Conservation (phyloP, 92 coral and sea anemone species). For the Siderastrea radians region DNA sequence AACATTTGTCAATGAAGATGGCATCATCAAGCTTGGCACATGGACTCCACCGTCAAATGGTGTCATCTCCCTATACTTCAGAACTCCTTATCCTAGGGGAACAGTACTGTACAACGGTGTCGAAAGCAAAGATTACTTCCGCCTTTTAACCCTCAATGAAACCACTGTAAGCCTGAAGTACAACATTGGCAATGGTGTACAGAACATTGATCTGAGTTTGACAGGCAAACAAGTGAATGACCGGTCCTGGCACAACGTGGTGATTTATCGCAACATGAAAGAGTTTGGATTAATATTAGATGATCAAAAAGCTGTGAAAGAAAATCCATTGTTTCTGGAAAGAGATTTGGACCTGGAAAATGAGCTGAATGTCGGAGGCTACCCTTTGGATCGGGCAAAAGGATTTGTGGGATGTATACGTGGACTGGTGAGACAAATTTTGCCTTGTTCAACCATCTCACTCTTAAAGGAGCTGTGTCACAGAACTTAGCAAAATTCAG, state of each 20-base stretch:
- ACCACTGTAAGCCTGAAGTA: constrained; percentile 66
- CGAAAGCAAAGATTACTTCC: constrained; percentile 60
- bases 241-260: constrained; percentile 75
- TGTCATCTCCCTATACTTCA: constrained; percentile 76
- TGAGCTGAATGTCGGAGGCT: constrained; percentile 69
- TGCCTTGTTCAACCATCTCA: no score
- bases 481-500: no score
- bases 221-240: constrained; percentile 54
- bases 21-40: constrained; percentile 42
- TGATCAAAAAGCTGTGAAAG: neutral
- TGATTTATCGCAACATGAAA: constrained; percentile 73
- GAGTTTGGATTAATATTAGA: constrained; percentile 80
- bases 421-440: constrained; percentile 71
- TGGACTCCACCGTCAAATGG: constrained; percentile 72
- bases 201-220: constrained; percentile 15
- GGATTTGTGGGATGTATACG: constrained; percentile 90
- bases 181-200: constrained; percentile 70
- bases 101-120: constrained; percentile 74
- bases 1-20: constrained; percentile 87
- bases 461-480: no score
- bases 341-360: constrained; percentile 73
- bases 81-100: constrained; percentile 83
- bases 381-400: constrained; percentile 59
- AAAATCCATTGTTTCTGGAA: constrained; percentile 57
- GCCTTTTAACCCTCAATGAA: constrained; percentile 66